Base-by-base conservation (phyloP, 2,888 invertebrate genomes). In the Mesoligia furuncula region DNA sequence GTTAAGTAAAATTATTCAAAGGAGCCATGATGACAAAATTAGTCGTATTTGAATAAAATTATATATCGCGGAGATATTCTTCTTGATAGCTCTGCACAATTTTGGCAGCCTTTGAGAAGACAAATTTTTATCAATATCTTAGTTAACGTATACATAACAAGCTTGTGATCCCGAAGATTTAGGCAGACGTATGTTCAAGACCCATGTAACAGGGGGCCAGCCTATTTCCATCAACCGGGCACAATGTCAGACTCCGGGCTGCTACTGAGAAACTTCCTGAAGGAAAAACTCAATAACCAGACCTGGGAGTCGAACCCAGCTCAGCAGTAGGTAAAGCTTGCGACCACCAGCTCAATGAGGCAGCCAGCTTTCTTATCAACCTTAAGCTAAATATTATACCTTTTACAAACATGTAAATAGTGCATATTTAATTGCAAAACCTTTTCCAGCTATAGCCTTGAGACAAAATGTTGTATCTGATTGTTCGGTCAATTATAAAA, bases 401-500 rank as follows among this genome's bases (percentile, higher is more conserved):
- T 64, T 39, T 57, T 31, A 20, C 11, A 27, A 54, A 83, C n/a
- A 39, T 57, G 13, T 27, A 77, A 51, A 15, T 64, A 59, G 73
- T 68, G 8, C 42, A 61, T 54, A 57, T 13, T 65, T 54, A 72
- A 81, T 87, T 80, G 71, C 83, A 81, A 80, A 74, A 84, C 64
- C 9, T 45, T 79, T 79, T 73, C 73, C 48, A 80, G 61, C 48
- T 1, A 15, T 68, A 54, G 65, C 86, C 87, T 88, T 88, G 89
- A 86, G 78, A 85, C 71, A 75, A 88, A 74, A 74, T 71, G n/a
- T 54, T 79, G 42, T 72, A 51, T 79, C 65, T 75, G 76, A 86
- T 82, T 84, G 79, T 81, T 75, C 39, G 67, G 75, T 78, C 82
- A 89, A 89, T 88, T 71, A 80, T 85, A 88, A 79, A 87, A 85